Evolutionary conservation across 2,888 invertebrate species (phyloP).

Genomic region (Synergus gifuensis): DNA sequence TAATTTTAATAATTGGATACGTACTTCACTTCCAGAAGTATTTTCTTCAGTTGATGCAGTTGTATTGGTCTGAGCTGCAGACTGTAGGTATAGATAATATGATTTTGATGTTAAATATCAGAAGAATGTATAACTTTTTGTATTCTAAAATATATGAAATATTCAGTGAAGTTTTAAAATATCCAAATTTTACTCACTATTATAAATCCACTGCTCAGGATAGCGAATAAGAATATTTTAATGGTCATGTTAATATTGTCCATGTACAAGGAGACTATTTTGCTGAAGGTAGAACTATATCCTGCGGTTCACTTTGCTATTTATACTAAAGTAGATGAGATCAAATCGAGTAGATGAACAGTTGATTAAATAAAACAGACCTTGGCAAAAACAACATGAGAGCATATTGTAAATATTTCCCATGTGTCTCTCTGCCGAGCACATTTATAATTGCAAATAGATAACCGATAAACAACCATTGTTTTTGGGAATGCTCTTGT

Average conservation of each 20-base stretch:
- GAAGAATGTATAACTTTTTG: background rate
- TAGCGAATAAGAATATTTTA: conserved; percentile 36
- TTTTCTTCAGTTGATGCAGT: background rate
- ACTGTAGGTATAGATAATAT: background rate
- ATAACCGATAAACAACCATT: no score
- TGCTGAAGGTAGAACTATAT: conserved; percentile 5
- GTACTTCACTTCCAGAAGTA: background rate
- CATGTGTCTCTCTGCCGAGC: no score
- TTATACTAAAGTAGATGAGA: conserved; percentile 40
- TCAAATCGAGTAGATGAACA: background rate
- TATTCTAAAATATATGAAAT: background rate
- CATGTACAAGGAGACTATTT: background rate
- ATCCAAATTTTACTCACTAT: conserved; percentile 10
- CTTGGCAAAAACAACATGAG: background rate
- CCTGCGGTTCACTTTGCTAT: background rate
- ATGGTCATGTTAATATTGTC: conserved; percentile 39
- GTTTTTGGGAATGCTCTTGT: no score
- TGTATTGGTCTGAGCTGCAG: background rate
- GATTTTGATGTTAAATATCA: background rate
- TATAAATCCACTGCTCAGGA: conserved; percentile 40
- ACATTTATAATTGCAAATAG: no score
- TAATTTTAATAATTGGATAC: background rate
- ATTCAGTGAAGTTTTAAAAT: background rate
- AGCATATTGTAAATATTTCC: no score
- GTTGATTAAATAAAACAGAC: conserved; percentile 17